Conservation (phyloP, 1,140 invertebrate species). For the Contarinia nasturtii region DNA sequence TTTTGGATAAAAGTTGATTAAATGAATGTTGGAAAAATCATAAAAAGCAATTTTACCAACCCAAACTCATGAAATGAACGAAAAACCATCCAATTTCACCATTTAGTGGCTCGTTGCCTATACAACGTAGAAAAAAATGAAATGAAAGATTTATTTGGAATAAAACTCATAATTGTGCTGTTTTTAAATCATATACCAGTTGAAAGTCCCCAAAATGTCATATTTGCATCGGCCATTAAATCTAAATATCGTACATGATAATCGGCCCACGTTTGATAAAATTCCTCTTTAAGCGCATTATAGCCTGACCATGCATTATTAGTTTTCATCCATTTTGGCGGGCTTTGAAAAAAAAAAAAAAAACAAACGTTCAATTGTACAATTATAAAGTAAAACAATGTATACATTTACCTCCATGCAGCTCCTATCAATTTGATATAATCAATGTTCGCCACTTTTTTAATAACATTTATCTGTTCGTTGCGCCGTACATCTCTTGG, state of each 20-base stretch:
- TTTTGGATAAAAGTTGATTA: too few relatives aligned
- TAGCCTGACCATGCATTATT: slow-evolving; percentile 38
- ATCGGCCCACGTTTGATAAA: slow-evolving; percentile 61
- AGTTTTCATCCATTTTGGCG: slow-evolving; percentile 88
- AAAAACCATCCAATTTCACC: slow-evolving; percentile 35
- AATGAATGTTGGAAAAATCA: too few relatives aligned
- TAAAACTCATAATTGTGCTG: too few relatives aligned
- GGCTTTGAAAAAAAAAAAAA: too few relatives aligned
- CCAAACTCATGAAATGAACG: slow-evolving; percentile 50
- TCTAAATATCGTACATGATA: slow-evolving; percentile 42
- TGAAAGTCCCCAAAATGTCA: slow-evolving; percentile 41
- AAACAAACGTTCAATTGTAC: too few relatives aligned
- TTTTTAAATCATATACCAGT: too few relatives aligned
- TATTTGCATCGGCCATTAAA: slow-evolving; percentile 20
- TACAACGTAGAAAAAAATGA: too few relatives aligned
- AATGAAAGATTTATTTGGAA: too few relatives aligned
- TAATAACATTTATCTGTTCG: slow-evolving; percentile 15
- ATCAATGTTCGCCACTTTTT: slow-evolving; percentile 11
- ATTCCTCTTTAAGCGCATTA: slow-evolving; percentile 36
- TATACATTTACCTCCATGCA: slow-evolving; percentile 71
- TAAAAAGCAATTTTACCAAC: too few relatives aligned
- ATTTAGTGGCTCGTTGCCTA: slow-evolving; percentile 43
- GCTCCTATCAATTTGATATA: slow-evolving; percentile 36
- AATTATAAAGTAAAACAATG: too few relatives aligned
- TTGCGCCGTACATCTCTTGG: slow-evolving; percentile 10